Evolutionary conservation across 2,113 vertebrate genomes (phyloP).

Genomic region (Misgurnus anguillicaudatus): DNA sequence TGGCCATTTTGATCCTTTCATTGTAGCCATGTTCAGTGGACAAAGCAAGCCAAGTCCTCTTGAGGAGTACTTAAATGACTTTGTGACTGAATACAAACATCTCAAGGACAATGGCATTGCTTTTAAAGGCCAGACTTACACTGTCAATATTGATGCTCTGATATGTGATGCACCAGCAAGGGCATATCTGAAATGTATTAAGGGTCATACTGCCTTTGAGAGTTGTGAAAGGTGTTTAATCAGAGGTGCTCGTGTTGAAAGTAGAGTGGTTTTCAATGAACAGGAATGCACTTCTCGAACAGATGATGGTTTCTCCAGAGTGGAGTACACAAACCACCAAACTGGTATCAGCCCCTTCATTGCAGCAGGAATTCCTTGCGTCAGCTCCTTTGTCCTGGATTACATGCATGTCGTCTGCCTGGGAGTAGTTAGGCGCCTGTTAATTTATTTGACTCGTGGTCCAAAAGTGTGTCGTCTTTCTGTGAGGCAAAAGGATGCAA

Average conservation of each 20-base stretch:
- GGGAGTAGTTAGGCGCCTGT: conserved; percentile 17
- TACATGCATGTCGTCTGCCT: no score
- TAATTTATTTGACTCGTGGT: conserved; percentile 2
- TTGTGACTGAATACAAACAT: conserved; percentile 36
- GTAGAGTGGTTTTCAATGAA: conserved; percentile 43
- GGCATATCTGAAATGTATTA: conserved; percentile 46
- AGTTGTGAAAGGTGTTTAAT: no score
- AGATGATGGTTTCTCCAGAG: conserved; percentile 14
- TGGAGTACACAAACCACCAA: conserved; percentile 33
- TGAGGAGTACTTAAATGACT: conserved; percentile 38
- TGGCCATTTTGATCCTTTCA: conserved; percentile 42
- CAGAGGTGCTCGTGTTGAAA: conserved; percentile 26
- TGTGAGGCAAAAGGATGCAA: conserved; percentile 1
- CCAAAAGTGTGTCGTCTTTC: conserved; percentile 21
- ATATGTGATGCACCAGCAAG: conserved; percentile 44
- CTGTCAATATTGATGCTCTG: conserved; percentile 22
- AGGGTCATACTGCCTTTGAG: conserved; percentile 46
- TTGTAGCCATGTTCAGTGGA: conserved; percentile 42
- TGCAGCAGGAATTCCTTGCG: conserved; percentile 41
- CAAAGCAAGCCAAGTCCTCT: neutral
- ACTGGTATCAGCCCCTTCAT: conserved; percentile 37
- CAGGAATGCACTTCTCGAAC: neutral
- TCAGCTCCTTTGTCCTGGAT: no score
- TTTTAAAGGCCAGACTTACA: conserved; percentile 27
- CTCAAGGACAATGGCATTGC: conserved; percentile 37